Base-by-base conservation (phyloP, 2,888 invertebrate species). In the Mystacides longicornis region DNA sequence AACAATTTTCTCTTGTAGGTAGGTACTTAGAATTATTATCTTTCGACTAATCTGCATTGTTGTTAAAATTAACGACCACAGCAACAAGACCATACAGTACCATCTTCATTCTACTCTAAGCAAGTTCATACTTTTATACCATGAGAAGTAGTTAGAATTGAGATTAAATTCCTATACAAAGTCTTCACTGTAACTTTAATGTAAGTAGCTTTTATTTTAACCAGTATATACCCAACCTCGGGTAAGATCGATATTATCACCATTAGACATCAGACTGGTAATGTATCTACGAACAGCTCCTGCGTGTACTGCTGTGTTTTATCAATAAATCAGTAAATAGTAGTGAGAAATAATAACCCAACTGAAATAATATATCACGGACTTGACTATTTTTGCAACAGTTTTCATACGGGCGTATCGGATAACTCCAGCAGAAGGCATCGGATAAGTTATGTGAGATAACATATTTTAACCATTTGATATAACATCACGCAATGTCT, bases 31-130 rank as follows among this genome's bases (percentile, higher is more conserved):
- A n/a, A n/a, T n/a, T n/a, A n/a, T n/a, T n/a, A n/a, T n/a, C n/a
- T n/a, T n/a, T n/a, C n/a, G n/a, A n/a, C 37, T 37, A n/a, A 37
- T 37, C 37, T 37, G 37, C 37, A 37, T 37, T 37, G 37, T 37
- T 37, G 16, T 16, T 14, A n/a, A n/a, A n/a, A n/a, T 37, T 37
- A 37, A 37, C 16, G 37, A 37, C n/a, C n/a, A 37, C 37, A 37
- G 37, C 37, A 37, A 37, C 16, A 37, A 37, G 16, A 16, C 16
- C 37, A 37, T 37, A 14, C n/a, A 4, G 37, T 37, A 7, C n/a
- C 37, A 37, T 37, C 37, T 37, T 16, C 14, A 37, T 16, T 37
- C n/a, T n/a, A 37, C 37, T 14, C 16, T 16, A n/a, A 37, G 4
- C 14, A 7, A 3, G 7, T 37, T 37, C 4, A n/a, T n/a, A n/a